Base-by-base conservation (phyloP, 2,797 vertebrate genomes). In the Thripadectes ignobilis region DNA sequence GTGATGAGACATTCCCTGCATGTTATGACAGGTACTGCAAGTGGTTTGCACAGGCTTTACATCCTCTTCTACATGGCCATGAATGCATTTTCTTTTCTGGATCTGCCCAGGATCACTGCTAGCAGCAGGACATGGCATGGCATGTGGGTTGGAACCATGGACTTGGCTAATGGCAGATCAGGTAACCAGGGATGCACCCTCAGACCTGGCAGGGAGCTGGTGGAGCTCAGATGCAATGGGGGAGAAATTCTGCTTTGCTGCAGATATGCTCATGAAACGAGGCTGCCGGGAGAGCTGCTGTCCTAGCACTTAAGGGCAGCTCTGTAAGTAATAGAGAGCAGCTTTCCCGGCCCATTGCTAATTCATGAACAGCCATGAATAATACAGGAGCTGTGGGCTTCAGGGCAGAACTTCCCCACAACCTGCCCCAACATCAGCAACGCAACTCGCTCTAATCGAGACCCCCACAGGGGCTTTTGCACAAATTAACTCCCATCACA, bases 361-460 rank as follows among this genome's bases (percentile, higher is more conserved):
- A 98, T 97, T 95, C 92, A 97, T 93, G 85, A 89, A 19, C 67
- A 48, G 9, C 51, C 76, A 91, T 97, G 87, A 98, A 97, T 97
- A 96, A 98, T 91, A 86, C 54, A 98, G 89, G 39, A 96, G 92
- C 95, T 83, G 57, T 20, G 4, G 26, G 94, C 90, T 95, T 55
- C 67, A 80, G 91, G 79, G 91, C 85, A 89, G 89, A 97, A 93
- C 89, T 88, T 89, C 77, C 91, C 96, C 93, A 92, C 17, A 55
- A 87, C 94, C 93, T 97, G 85, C 88, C 96, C 97, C 94, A 83
- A 66, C 94, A 57, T 83, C 95, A 83, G 67, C 48, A 36, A 82
- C 65, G 91, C 79, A 90, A 93, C 68, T 41, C 0, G 4, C 79
- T 94, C 95, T 96, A 94, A 97, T 96, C 10, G 0, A 95, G 94